A percentile compares a stretch with the other conserved stretches of the same genome.
Evolutionary conservation across 92 coral and sea anemone genomes (phyloP).

Genomic region (Zoanthus sociatus): DNA sequence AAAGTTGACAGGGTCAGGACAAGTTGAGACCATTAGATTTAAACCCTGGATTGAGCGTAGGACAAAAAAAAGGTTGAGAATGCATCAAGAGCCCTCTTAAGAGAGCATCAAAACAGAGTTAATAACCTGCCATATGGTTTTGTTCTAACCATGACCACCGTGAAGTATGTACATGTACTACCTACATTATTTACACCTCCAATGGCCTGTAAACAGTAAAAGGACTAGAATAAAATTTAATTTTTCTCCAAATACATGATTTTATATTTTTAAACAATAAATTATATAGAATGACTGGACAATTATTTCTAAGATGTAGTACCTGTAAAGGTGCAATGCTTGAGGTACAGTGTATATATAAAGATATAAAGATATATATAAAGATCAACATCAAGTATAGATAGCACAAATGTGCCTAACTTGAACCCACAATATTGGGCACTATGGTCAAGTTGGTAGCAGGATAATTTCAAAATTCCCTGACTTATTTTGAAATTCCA

Average conservation of each 20-base stretch:
- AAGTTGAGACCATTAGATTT: constrained; percentile 33
- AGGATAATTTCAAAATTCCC: too few relatives aligned
- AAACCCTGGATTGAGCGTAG: constrained; percentile 59
- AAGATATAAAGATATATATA: too few relatives aligned
- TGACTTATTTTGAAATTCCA: too few relatives aligned
- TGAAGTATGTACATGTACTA: constrained; percentile 21
- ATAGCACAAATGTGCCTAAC: too few relatives aligned
- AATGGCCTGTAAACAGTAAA: background rate
- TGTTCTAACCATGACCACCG: constrained; percentile 46
- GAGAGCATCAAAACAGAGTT: constrained; percentile 49
- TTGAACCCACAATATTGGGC: too few relatives aligned
- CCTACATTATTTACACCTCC: background rate
- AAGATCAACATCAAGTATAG: too few relatives aligned
- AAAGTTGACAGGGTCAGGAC: constrained; percentile 23
- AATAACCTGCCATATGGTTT: constrained; percentile 56
- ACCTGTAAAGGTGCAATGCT: too few relatives aligned
- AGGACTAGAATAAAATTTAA: background rate
- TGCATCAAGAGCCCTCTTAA: constrained; percentile 36
- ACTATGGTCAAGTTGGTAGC: too few relatives aligned
- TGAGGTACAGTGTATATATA: too few relatives aligned
- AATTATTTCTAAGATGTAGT: background rate
- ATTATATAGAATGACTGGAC: background rate
- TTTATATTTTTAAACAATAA: background rate
- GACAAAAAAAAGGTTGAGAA: constrained; percentile 33
- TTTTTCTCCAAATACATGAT: background rate